Base-by-base conservation (phyloP, 2,888 invertebrate species). In the Acleris cristana region DNA sequence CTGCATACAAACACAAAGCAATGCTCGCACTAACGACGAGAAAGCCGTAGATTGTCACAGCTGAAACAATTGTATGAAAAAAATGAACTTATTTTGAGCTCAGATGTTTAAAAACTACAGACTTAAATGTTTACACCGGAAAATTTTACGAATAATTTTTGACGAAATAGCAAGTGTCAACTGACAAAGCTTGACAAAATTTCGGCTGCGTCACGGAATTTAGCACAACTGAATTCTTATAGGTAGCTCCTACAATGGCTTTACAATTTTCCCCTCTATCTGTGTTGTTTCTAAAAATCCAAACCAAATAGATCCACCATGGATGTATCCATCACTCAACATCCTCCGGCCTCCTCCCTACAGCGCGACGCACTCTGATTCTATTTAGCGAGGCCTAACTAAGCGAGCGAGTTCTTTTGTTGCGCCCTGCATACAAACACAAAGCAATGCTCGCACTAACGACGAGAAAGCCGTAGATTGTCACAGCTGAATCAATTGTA, bases 321-420 rank as follows among this genome's bases (percentile, higher is more conserved):
- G 19, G 26, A 54, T 54, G 45, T 49, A 5, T 21, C 12, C 49
- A 44, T 30, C 44, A n/a, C 16, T 19, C 49, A 34, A 51, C 51
- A 51, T 59, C 51, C 51, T 49, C 23, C 7, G 8, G 5, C 26
- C 49, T 14, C 60, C 30, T 52, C 56, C 14, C 63, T 67, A 57
- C 14, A n/a, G 12, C 63, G 48, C 66, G 21, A 66, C 66, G 66
- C 57, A 57, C 63, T 34, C 58, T 67, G 56, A 62, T 58, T 67
- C 30, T 67, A 63, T 67, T 67, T 63, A 67, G 67, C 40, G 21
- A 67, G 48, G 58, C 53, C 63, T 67, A 67, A 67, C 67, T 67
- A 67, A 67, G 62, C 67, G 59, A 30, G 62, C 34, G 58, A 63
- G 53, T 44, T 67, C 67, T 67, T 66, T 67, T 63, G 67, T 67